A percentile compares a stretch with the other conserved stretches of the same genome.
phyloP scores from a whole-genome alignment of 2,797 vertebrate species.

The Spinibarbus caldwelli region DNA sequence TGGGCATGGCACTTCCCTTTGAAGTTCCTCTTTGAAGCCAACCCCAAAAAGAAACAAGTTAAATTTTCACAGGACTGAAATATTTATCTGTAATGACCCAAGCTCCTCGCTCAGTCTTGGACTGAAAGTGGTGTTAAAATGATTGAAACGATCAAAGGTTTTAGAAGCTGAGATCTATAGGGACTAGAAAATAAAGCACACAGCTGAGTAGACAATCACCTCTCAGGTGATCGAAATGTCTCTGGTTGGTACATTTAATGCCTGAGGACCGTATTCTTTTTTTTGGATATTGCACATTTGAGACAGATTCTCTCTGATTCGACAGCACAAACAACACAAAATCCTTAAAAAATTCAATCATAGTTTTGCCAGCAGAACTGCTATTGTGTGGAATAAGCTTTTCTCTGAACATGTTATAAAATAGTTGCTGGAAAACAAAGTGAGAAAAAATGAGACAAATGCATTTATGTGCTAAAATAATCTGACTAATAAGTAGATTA shows the following conservation, averaged over 20 bases:
- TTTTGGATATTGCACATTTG: background rate
- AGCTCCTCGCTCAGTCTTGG: conserved; percentile 70
- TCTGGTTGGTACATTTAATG: background rate
- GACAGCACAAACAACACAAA: background rate
- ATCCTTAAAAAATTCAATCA: background rate
- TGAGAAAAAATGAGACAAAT: background rate
- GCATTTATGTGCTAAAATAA: background rate
- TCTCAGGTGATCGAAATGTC: conserved; percentile 13
- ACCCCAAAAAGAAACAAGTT: conserved; percentile 73
- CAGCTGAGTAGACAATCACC: conserved; percentile 9
- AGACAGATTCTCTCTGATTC: background rate
- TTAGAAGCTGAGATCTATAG: background rate
- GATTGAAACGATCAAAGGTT: conserved; percentile 56
- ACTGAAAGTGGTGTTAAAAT: conserved; percentile 51
- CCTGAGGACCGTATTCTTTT: background rate
- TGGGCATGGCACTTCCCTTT: conserved; percentile 77
- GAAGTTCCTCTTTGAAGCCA: conserved; percentile 76
- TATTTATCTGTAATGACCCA: conserved; percentile 79
- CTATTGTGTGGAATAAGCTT: background rate
- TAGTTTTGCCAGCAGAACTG: background rate
- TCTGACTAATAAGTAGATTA: background rate
- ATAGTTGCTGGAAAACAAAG: background rate
- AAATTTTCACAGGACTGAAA: conserved; percentile 78
- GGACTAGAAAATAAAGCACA: conserved; percentile 21
- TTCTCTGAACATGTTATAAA: background rate